Base-by-base conservation (phyloP, 1,140 invertebrate species). In the Diabrotica virgifera region DNA sequence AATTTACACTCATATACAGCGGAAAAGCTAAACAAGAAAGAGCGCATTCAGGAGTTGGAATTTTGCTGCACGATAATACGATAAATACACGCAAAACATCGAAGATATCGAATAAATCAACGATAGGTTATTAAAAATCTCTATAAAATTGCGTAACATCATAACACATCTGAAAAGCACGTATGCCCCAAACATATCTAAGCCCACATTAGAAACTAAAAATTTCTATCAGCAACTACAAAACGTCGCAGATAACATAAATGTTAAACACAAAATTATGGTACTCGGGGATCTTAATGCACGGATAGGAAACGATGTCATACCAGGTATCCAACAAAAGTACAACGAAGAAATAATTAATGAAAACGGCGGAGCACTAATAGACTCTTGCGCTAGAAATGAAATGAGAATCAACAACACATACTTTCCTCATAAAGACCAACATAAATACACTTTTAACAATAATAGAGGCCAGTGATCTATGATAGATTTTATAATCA, bases 221-320 rank as follows among this genome's bases (percentile, higher is more conserved):
- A 54, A 35, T n/a, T 54, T 54, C 52, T 54, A 54, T 54, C 52
- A 54, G 52, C 52, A 54, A 54, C 52, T n/a, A n/a, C n/a, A n/a
- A n/a, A n/a, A n/a, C n/a, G n/a, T n/a, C n/a, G n/a, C n/a, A n/a
- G n/a, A n/a, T n/a, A n/a, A n/a, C n/a, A n/a, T n/a, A n/a, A n/a
- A n/a, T n/a, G n/a, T n/a, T n/a, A n/a, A n/a, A n/a, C n/a, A 54
- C 52, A 54, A 54, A 54, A 54, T 62, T 62, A 62, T 53, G 24
- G 13, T 54, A 8, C 8, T 63, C 38, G 61, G 61, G 12, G 51
- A 62, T 62, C 10, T 62, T 38, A 54, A 62, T 37, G 61, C 12
- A 11, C 50, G 61, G 24, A 50, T 62, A 11, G 61, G 61, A 4
- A 62, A 46, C 38, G 38, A 52, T 38, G 53, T 62, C 10, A 62